Evolutionary conservation across 2,797 vertebrate genomes (phyloP), one percentile per base, ranked within the genome.

Genomic region (Antrozous pallidus): DNA sequence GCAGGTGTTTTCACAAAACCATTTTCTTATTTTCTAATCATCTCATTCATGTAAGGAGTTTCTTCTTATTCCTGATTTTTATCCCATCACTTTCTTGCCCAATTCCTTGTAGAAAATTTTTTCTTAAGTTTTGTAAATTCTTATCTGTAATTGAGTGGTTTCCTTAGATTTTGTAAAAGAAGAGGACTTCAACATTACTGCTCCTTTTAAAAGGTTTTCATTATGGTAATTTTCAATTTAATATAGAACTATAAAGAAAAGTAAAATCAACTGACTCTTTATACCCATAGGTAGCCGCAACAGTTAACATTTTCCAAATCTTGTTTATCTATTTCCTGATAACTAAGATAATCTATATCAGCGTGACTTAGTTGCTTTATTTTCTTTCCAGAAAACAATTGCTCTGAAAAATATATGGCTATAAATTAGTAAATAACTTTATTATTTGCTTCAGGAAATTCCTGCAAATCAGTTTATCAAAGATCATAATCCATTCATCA

Each of bases 21-120:
- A 42, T 78, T 84, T 96, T 94, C 61, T 89, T 63, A 18, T 82
- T 80, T 96, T 93, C 69, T 89, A 87, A 45, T 13, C 1, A 22
- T 74, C 56, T 49, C 5, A 42, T 88, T 83, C 73, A 73, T 9
- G 63, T 33, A 75, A 33, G 10, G 73, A 75, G 18, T 79, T 71
- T 86, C 63, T n/a, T 91, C 18, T 56, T 93, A 61, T 86, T 87
- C n/a, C 40, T 80, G 40, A 36, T 69, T 8, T 69, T 91, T 94
- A 45, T 49, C 26, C 36, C 75, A n/a, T 33, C 17, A 5, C 18
- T 56, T 94, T 90, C 31, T 74, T 67, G 2, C 20, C 22, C 18
- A 78, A 4, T 77, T 40, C 38, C 89, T 93, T 95, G 75, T 74
- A 92, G 75, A 28, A 18, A 69, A 12, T 71, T 74, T 4, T 36